phyloP scores from a whole-genome alignment of 2,113 vertebrate genomes.

The Eulacestoma nigropectus region DNA sequence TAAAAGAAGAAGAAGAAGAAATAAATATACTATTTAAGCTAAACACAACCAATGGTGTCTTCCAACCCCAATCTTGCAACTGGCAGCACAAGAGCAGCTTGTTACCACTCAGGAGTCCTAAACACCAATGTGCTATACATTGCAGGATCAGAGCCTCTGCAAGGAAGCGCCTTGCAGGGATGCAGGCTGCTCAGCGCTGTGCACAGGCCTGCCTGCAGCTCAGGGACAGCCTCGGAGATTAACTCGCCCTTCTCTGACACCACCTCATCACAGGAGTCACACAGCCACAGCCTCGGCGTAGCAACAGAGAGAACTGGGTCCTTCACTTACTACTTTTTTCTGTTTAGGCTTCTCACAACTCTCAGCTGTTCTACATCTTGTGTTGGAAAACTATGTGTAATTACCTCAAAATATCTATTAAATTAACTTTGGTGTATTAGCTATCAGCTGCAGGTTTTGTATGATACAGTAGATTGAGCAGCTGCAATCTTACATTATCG shows the following conservation, averaged over 20 bases:
- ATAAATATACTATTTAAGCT: slow-evolving; percentile 45
- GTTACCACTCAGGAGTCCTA: not conserved
- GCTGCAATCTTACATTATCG: not conserved
- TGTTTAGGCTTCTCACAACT: not conserved
- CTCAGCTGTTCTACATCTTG: not conserved
- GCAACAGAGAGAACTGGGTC: not conserved
- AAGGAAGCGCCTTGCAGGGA: not conserved
- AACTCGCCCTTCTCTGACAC: not conserved
- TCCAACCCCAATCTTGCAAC: slow-evolving; percentile 19
- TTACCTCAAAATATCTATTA: slow-evolving; percentile 52
- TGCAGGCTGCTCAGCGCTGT: not conserved
- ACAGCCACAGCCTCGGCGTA: accelerated
- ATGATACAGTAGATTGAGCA: not conserved
- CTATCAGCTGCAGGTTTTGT: slow-evolving; percentile 40
- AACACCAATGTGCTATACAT: not conserved
- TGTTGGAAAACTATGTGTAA: slow-evolving; percentile 31
- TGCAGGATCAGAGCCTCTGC: not conserved
- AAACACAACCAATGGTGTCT: slow-evolving; percentile 19
- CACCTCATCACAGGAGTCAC: not conserved
- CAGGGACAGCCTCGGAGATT: not conserved
- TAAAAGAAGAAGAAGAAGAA: slow-evolving; percentile 60
- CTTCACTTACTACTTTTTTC: not conserved
- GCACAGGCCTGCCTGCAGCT: not conserved
- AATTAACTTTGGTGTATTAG: slow-evolving; percentile 3
- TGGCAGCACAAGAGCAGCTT: not conserved